Conservation (phyloP, 2,113 vertebrate genomes). For the Orientallactaga bullata region DNA sequence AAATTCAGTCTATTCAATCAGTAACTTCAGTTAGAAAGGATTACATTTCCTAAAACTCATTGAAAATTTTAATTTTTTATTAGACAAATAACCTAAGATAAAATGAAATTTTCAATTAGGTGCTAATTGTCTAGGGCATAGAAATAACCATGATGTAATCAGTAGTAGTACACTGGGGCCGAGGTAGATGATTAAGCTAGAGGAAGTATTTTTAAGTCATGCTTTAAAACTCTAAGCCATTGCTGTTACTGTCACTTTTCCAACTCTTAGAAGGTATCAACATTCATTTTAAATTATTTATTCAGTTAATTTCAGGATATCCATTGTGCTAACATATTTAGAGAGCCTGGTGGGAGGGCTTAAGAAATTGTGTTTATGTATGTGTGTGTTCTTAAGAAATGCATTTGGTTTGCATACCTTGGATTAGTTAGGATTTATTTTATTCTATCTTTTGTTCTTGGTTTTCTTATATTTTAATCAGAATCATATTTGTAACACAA, state of each 20-base stretch:
- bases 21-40: not conserved
- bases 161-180: not conserved
- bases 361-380: constrained; percentile 64
- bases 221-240: constrained; percentile 53
- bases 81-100: constrained; percentile 11
- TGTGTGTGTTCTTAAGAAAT: constrained; percentile 60
- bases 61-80: not conserved
- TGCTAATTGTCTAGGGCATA: constrained; percentile 1
- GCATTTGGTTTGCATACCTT: constrained; percentile 45
- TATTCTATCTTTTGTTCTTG: constrained; percentile 64
- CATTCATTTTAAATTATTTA: constrained; percentile 77
- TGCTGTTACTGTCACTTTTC: constrained; percentile 12
- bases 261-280: constrained; percentile 59
- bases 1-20: constrained; percentile 33
- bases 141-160: not conserved
- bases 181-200: not conserved
- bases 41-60: constrained; percentile 45
- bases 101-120: constrained; percentile 56
- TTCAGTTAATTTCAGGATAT: constrained; percentile 81
- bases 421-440: constrained; percentile 59
- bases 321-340: constrained; percentile 63
- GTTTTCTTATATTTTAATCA: constrained; percentile 69
- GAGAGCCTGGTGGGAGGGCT: constrained; percentile 74
- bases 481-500: constrained; percentile 65
- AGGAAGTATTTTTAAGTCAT: constrained; percentile 3